These are phyloP conservation scores for Cochlearius cochlearius DNA, from an alignment of 2,113 vertebrate genomes.

Conservation along the genomic window DNA sequence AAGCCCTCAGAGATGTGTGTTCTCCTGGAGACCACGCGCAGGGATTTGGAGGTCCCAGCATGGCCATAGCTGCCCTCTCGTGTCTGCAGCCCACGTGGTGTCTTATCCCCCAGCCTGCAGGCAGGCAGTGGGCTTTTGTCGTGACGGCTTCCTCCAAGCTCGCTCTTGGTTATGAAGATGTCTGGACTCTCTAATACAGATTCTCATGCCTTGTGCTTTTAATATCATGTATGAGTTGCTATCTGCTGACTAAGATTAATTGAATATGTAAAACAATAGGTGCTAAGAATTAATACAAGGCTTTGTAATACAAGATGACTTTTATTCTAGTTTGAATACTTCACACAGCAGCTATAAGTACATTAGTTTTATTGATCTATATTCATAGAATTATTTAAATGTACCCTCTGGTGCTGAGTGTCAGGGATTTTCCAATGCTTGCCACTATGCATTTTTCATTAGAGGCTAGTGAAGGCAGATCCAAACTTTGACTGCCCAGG, in stretches of 20 bases:
- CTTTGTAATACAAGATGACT: constrained; percentile 68
- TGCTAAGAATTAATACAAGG: constrained; percentile 72
- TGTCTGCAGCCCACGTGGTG: neutral
- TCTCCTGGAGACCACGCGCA: neutral
- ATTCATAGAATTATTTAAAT: constrained; percentile 81
- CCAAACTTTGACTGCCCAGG: constrained; percentile 73
- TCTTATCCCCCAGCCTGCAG: neutral
- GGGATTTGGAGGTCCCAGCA: neutral
- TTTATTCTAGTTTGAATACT: constrained; percentile 72
- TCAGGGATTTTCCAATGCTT: constrained; percentile 73
- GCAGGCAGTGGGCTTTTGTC: neutral
- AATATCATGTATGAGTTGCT: constrained; percentile 38
- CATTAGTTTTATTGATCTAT: constrained; percentile 82
- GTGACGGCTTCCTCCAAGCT: neutral
- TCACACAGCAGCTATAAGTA: constrained; percentile 72
- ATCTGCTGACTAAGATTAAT: constrained; percentile 70
- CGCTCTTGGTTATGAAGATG: constrained; percentile 34
- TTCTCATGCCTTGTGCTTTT: constrained; percentile 39
- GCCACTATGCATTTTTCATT: constrained; percentile 78
- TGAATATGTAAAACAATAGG: constrained; percentile 78
- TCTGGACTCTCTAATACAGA: constrained; percentile 22
- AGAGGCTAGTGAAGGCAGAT: constrained; percentile 71
- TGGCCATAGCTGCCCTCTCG: neutral
- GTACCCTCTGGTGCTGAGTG: constrained; percentile 75
- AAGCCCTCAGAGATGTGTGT: neutral